Evolutionary conservation across 1,140 invertebrate genomes (phyloP), one percentile per base, ranked within the genome.

Genomic region (Drosophila azteca): DNA sequence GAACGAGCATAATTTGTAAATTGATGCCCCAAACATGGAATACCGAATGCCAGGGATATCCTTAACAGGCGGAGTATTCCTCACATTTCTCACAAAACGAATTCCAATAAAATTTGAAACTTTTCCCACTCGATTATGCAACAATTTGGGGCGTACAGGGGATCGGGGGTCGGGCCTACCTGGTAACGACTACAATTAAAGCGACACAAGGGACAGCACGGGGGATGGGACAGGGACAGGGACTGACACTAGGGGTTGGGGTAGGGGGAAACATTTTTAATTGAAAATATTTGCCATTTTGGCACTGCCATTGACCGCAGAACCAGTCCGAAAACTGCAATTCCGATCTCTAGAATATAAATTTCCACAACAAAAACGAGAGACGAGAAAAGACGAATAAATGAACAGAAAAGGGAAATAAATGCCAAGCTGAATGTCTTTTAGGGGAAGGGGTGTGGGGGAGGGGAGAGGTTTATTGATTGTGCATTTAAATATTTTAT

Each of bases 401-500:
- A 44, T 41, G 57, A 26, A 26, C 24, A 26, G 39, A 29, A 51
- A 48, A 54, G 6, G 13, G 44, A 55, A 53, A 62, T 58, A 74
- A 80, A 77, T 85, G 51, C 57, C 69, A 31, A 50, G 15, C 58
- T 4, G 46, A 57, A 52, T 55, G 35, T 44, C 59, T 57, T 55
- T 52, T 4, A 24, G 24, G 24, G 24, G 24, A 24, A 4, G 24
- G 24, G 24, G 3, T 24, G 24, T 0, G 2, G 24, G 0, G 61
- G 71, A 49, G 61, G 39, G 39, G 15, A 13, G 43, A 41, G 13
- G 54, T 88, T 87, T 82, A 82, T 87, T 87, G 82, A 87, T 88
- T 82, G 75, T 66, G 39, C 78, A 87, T 87, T 88, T 87, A 69
- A 87, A 87, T 87, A 87, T 88, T 87, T 88, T 79, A 87, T 88